Conservation (phyloP, 2,797 vertebrate genomes). For the Betta splendens region DNA sequence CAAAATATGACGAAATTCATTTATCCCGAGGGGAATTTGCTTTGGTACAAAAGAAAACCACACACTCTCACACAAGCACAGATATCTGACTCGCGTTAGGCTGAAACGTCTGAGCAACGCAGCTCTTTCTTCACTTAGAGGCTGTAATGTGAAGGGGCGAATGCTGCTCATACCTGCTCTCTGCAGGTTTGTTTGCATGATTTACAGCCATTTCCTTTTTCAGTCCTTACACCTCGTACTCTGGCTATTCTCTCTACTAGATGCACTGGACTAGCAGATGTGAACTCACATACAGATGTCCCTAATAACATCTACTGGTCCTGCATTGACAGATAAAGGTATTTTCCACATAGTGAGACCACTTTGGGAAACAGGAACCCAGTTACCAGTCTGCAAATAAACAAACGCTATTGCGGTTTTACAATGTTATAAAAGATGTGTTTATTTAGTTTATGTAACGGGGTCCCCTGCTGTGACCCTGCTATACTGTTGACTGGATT, state of each 20-base stretch:
- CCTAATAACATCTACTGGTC: too few relatives aligned
- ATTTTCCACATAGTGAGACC: too few relatives aligned
- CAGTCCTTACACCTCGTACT: constrained; percentile 25
- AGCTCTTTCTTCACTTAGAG: too few relatives aligned
- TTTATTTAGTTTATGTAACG: constrained; percentile 1
- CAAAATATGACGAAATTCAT: background rate
- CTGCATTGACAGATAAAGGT: constrained; percentile 6
- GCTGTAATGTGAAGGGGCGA: too few relatives aligned
- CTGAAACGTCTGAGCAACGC: too few relatives aligned
- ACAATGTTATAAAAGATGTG: constrained; percentile 6
- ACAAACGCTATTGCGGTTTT: background rate
- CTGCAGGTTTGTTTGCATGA: too few relatives aligned
- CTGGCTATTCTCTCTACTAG: too few relatives aligned
- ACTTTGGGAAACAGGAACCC: too few relatives aligned
- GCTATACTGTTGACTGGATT: background rate
- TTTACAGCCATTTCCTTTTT: constrained; percentile 9
- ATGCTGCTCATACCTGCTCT: too few relatives aligned
- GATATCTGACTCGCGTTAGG: constrained; percentile 4
- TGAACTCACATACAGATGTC: too few relatives aligned
- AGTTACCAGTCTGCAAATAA: background rate
- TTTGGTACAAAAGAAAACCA: background rate
- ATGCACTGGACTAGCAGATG: too few relatives aligned
- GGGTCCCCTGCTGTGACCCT: background rate
- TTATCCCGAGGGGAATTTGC: background rate
- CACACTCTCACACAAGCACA: too few relatives aligned